Evolutionary conservation across 2,797 vertebrate species (phyloP).

Genomic region (Selene dorsalis): DNA sequence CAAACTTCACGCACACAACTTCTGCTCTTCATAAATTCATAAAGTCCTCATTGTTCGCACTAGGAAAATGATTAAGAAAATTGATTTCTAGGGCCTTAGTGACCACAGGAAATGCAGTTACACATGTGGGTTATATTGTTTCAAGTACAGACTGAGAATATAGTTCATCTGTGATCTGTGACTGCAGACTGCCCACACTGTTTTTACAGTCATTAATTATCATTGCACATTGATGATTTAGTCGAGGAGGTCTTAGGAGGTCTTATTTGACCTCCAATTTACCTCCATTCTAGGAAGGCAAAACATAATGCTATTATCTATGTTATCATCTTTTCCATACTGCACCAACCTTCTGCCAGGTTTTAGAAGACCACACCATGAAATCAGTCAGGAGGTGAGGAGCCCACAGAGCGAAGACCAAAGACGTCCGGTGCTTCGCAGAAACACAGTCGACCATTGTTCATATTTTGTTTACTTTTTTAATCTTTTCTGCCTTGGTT

Average conservation of each 20-base stretch:
- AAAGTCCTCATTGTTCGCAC: background rate
- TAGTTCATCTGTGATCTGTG: background rate
- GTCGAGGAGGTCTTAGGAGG: no score
- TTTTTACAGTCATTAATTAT: background rate
- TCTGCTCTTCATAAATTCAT: no score
- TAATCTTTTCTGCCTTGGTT: slow-evolving; percentile 36
- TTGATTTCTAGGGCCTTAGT: background rate
- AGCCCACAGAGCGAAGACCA: background rate
- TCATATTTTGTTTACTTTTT: slow-evolving; percentile 44
- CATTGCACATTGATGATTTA: background rate
- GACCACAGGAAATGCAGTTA: no score
- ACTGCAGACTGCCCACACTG: background rate
- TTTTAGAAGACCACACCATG: slow-evolving; percentile 7
- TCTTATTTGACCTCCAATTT: background rate
- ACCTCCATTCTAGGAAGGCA: background rate
- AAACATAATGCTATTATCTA: no score
- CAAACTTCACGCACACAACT: no score
- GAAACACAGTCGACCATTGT: background rate
- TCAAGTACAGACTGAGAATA: background rate
- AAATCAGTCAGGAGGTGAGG: slow-evolving; percentile 15
- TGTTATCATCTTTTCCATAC: background rate
- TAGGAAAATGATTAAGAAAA: background rate
- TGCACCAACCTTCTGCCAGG: slow-evolving; percentile 51
- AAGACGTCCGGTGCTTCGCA: background rate
- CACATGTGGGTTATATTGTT: background rate